phyloP scores from a whole-genome alignment of 2,113 vertebrate genomes.

The Thunnus thynnus region DNA sequence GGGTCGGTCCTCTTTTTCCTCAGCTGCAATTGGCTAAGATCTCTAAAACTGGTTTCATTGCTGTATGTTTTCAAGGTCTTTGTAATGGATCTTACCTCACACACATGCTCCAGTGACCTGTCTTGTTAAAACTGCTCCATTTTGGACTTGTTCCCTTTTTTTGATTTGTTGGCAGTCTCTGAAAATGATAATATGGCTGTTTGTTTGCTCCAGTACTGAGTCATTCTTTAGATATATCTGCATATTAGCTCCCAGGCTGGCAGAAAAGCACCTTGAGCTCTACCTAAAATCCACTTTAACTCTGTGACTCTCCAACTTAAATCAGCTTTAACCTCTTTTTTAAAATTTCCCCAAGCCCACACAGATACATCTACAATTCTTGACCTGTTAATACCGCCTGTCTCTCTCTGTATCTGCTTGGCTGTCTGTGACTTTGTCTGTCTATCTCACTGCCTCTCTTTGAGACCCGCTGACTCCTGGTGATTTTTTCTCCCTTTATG shows the following conservation, averaged over 20 bases:
- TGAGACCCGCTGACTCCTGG: background rate
- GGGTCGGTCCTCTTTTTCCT: conserved; percentile 32
- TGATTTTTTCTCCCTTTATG: conserved; percentile 8
- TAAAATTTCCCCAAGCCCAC: background rate
- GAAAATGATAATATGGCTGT: background rate
- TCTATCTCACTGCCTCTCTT: background rate
- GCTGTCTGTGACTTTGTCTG: background rate
- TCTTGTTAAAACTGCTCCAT: background rate
- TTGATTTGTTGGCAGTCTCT: background rate
- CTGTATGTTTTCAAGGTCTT: conserved; percentile 23
- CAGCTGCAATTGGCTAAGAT: conserved; percentile 1
- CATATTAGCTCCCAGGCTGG: conserved; percentile 11
- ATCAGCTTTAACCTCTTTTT: conserved; percentile 1
- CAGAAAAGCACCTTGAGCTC: conserved; percentile 16
- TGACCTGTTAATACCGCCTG: conserved; percentile 5
- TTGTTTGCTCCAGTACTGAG: background rate
- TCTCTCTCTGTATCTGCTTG: background rate
- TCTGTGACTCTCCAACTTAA: background rate
- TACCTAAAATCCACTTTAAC: background rate
- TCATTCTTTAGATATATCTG: background rate
- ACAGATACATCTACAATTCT: background rate
- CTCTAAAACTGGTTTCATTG: conserved; percentile 9
- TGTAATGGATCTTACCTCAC: conserved; percentile 9
- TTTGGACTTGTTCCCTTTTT: background rate
- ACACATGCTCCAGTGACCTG: conserved; percentile 5